Evolutionary conservation across 2,888 invertebrate genomes (phyloP), one percentile per base, ranked within the genome.

Genomic region (Tethea ocularis): DNA sequence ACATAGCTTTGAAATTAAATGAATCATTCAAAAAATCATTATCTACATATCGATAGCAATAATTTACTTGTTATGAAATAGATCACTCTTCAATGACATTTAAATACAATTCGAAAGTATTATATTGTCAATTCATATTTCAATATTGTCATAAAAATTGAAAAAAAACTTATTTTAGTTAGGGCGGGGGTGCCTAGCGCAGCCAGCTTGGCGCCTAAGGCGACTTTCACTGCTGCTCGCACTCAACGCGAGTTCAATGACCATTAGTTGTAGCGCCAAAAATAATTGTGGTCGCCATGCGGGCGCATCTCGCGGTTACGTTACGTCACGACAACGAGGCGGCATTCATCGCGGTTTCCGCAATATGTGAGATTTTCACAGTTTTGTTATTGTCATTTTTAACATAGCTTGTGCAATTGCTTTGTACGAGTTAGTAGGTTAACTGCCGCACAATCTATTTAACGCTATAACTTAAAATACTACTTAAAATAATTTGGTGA

Each of bases 171-270:
- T 24, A 56, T 52, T 57, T 66, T 68, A 67, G 67, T 63, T 59
- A 72, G 80, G 71, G 66, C 64, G 62, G 71, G 84, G 82, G 81
- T 80, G 80, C 62, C 66, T 41, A 60, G 68, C 63, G 75, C 75
- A 91, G 91, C 78, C 91, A 62, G 90, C 88, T 65, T 82, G 91
- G 88, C 89, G 90, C 87, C 88, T 72, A 74, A 57, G 84, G 82
- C 76, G 56, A 89, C 91, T 91, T 91, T 91, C 91, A 86, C 91
- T 86, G 75, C 74, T 46, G 75, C 74, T 46, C 46, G 46, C 46
- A 17, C 66, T 67, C 66, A 66, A 62, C 66, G 67, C 62, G 63
- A 72, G 84, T 81, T 88, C 87, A 78, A 73, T 71, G 85, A 64
- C 84, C 87, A 67, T 69, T 67, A 63, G 61, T 46, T 68, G 71